These are phyloP conservation scores for Simalia tracyae DNA, from an alignment of 2,797 vertebrate genomes.

Conservation along the genomic window DNA sequence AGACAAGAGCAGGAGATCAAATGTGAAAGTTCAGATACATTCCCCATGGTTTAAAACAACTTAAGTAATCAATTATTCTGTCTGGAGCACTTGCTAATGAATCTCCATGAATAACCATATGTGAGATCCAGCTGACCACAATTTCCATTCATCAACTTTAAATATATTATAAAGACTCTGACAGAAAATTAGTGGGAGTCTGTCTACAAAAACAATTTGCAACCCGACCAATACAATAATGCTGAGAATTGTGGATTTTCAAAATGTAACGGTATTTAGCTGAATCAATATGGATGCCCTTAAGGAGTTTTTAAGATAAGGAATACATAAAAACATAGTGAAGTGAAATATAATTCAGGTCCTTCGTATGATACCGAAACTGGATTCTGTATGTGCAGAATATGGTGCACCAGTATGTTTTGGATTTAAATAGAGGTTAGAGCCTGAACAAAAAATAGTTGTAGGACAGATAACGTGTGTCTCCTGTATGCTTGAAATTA, in stretches of 20 bases:
- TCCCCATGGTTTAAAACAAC: slow-evolving; percentile 13
- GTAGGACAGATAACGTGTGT: neutral
- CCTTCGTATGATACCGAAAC: neutral
- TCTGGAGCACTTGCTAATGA: neutral
- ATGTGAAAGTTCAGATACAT: neutral
- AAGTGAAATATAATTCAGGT: neutral
- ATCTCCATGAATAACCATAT: slow-evolving; percentile 33
- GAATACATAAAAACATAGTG: neutral
- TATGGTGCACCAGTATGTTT: neutral
- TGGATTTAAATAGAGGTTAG: neutral
- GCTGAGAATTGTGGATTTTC: neutral
- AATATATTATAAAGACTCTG: neutral
- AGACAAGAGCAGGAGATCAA: neutral
- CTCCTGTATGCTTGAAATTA: neutral
- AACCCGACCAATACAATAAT: neutral
- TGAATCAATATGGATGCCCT: neutral
- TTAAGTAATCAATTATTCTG: slow-evolving; percentile 30
- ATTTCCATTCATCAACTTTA: slow-evolving; percentile 19
- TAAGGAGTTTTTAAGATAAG: neutral
- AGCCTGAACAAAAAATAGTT: neutral
- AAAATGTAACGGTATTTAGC: neutral
- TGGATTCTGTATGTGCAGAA: neutral
- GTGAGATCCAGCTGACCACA: slow-evolving; percentile 14
- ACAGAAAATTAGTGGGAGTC: neutral
- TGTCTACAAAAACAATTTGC: neutral